A percentile compares a stretch with the other conserved stretches of the same genome.
These are phyloP conservation scores for Drosophila lacteicornis DNA, from an alignment of 1,140 invertebrate species.

Conservation along the genomic window DNA sequence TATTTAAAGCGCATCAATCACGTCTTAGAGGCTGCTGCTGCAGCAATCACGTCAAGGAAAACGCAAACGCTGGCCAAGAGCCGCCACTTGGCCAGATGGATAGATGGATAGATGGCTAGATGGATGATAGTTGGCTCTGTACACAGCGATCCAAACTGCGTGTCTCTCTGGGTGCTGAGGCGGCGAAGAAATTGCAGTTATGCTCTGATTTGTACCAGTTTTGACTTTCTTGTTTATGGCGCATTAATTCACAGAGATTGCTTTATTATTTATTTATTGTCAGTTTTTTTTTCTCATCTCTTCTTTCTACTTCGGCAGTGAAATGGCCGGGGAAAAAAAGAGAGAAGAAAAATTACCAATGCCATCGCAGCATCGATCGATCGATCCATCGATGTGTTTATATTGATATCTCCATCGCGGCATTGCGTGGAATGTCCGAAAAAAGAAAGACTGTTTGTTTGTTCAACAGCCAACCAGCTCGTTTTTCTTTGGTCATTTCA, in stretches of 20 bases:
- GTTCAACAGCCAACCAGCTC: constrained; percentile 20
- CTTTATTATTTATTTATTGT: constrained; percentile 82
- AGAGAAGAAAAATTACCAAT: constrained; percentile 61
- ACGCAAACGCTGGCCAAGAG: constrained; percentile 47
- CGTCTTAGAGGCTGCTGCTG: constrained; percentile 24
- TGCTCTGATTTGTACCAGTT: constrained; percentile 85
- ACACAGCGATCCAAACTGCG: constrained; percentile 43
- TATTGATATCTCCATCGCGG: constrained; percentile 46
- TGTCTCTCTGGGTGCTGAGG: constrained; percentile 65
- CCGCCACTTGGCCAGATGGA: constrained; percentile 27
- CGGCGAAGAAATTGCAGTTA: constrained; percentile 83
- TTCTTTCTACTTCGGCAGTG: constrained; percentile 31
- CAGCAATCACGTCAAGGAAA: constrained; percentile 69
- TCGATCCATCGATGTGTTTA: constrained; percentile 33
- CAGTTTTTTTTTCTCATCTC: constrained; percentile 66
- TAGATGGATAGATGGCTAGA: constrained; percentile 4
- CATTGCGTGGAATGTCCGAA: constrained; percentile 49
- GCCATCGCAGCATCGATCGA: constrained; percentile 37
- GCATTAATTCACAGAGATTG: constrained; percentile 79
- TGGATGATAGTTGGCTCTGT: constrained; percentile 1
- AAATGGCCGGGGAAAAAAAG: constrained; percentile 26
- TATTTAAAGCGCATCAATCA: constrained; percentile 81
- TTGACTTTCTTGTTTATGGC: constrained; percentile 84
- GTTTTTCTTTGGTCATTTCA: constrained; percentile 75
- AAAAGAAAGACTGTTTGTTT: constrained; percentile 49